phyloP scores from a whole-genome alignment of 2,888 invertebrate species.

The Pycnomerus fuliginosus region DNA sequence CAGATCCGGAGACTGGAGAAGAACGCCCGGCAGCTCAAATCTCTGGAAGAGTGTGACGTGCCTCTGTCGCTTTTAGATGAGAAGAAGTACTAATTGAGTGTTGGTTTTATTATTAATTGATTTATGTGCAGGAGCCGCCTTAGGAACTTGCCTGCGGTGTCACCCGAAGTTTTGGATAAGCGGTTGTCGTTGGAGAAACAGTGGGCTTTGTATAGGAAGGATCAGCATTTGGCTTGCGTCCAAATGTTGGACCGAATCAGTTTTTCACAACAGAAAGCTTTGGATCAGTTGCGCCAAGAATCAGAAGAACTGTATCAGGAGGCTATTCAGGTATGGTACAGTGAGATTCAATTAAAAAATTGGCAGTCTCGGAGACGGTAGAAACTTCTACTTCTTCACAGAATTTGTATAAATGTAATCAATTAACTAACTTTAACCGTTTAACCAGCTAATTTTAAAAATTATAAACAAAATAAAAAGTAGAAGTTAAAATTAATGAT shows the following conservation, averaged over 20 bases:
- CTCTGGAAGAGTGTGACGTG: constrained; percentile 83
- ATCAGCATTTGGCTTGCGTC: constrained; percentile 65
- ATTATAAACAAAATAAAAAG: too few relatives aligned
- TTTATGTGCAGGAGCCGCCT: constrained; percentile 52
- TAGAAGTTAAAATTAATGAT: too few relatives aligned
- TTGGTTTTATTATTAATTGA: constrained; percentile 6
- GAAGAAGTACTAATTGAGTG: constrained; percentile 56
- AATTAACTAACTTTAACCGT: too few relatives aligned
- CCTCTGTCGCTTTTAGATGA: constrained; percentile 67
- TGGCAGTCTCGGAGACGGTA: too few relatives aligned
- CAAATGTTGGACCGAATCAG: constrained; percentile 68
- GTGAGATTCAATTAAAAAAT: not conserved
- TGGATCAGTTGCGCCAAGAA: constrained; percentile 75
- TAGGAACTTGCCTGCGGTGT: constrained; percentile 55
- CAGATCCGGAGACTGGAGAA: constrained; percentile 80
- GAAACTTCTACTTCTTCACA: too few relatives aligned
- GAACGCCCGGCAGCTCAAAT: constrained; percentile 81
- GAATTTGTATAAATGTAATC: too few relatives aligned
- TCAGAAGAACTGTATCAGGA: constrained; percentile 86
- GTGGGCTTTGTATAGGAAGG: constrained; percentile 72
- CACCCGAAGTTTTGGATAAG: constrained; percentile 62
- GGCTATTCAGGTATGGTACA: constrained; percentile 85
- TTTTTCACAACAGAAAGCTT: constrained; percentile 72
- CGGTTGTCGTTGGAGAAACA: constrained; percentile 68
- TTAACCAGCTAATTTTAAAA: too few relatives aligned